Evolutionary conservation across 2,888 invertebrate species (phyloP).

Genomic region (Girardia tigrina): DNA sequence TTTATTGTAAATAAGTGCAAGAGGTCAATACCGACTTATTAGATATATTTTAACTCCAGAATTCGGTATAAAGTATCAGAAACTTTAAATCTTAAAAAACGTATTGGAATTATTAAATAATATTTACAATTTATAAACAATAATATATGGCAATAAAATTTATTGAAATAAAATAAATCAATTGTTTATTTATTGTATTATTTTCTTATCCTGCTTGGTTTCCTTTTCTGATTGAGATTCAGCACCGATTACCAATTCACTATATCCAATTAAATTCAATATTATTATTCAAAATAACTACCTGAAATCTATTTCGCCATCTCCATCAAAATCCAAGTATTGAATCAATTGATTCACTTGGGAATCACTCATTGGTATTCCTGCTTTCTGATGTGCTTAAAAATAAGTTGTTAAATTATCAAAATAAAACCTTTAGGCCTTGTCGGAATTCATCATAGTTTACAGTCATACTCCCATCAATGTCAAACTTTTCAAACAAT

Average conservation of each 20-base stretch:
- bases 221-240: not conserved
- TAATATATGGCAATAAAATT: too few relatives aligned
- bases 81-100: too few relatives aligned
- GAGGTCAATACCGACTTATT: too few relatives aligned
- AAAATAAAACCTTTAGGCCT: slow-evolving; percentile 41
- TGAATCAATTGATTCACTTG: slow-evolving; percentile 45
- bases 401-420: not conserved
- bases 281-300: slow-evolving; percentile 31
- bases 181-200: not conserved
- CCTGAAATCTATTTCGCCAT: slow-evolving; percentile 48
- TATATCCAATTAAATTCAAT: not conserved
- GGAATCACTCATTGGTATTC: slow-evolving; percentile 42
- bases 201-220: not conserved
- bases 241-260: not conserved
- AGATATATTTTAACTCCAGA: too few relatives aligned
- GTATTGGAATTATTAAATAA: too few relatives aligned
- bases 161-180: too few relatives aligned
- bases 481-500: slow-evolving; percentile 44
- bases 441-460: slow-evolving; percentile 44
- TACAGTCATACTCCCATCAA: slow-evolving; percentile 45
- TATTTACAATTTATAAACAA: too few relatives aligned
- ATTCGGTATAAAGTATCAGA: too few relatives aligned
- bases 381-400: slow-evolving; percentile 41
- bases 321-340: slow-evolving; percentile 44
- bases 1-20: too few relatives aligned